Evolutionary conservation across 2,113 vertebrate genomes (phyloP), one percentile per base, ranked within the genome.

Genomic region (Nematolebias whitei): DNA sequence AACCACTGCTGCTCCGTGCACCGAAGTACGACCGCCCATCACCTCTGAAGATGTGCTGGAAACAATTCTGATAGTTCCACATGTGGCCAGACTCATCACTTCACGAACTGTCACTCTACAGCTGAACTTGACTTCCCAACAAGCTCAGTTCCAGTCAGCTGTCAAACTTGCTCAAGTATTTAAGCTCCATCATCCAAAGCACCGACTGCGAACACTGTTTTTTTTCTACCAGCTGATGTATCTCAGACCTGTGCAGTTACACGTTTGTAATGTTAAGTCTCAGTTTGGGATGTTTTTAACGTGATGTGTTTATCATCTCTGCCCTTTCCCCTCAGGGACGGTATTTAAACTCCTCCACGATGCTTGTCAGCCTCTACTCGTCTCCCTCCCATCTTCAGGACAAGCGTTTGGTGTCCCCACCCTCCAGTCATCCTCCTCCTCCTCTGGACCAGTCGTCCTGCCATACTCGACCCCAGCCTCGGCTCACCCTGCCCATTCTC

Each of bases 341-440:
- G 83, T 87, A 87, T 90, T 88, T 86, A 91, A 90, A 91, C 88
- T 91, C 75, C 86, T 90, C 85, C 91, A 90, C 87, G 77, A 93
- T 93, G 93, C 91, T 92, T 89, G 90, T 93, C 90, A 89, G 93
- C 92, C 92, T 92, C 83, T 79, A 76, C 87, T 79, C 71, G 74
- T 87, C 84, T 87, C 82, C 88, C 75, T 85, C 87, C 84, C 79
- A 79, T 85, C 84, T 88, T 81, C 90, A 87, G 84, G 88, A 90
- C 80, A 85, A 86, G 54, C 78, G 43, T 43, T 71, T 75, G 41
- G 65, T 86, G 69, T 83, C 87, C 76, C 61, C 74, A 19, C 60
- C 68, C 41, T 32, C 29, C 29, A 43, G 56, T 6, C 67, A 23
- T 51, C 68, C 48, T 63, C 32, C 68, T 53, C 26, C 68, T 53